Percentiles rank a stretch among this genome's conserved stretches.
Conservation (phyloP, 2,113 vertebrate species). For the Menidia beryllina region DNA sequence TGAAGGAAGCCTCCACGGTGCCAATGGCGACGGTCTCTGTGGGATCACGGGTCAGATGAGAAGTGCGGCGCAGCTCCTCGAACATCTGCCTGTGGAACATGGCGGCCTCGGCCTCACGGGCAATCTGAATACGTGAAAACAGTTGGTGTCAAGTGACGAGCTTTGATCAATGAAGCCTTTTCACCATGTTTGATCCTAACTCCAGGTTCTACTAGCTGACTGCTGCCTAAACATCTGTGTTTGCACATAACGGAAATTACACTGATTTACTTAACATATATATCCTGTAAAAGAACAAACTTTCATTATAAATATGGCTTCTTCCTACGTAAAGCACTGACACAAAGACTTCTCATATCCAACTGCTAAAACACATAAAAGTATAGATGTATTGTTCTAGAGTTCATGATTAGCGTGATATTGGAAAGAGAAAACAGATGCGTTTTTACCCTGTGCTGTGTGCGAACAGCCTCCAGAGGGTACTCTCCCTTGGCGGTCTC, state of each 20-base stretch:
- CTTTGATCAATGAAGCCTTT: neutral
- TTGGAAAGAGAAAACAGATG: neutral
- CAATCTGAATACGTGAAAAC: constrained; percentile 83
- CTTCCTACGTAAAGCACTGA: neutral
- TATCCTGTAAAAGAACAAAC: too few relatives aligned
- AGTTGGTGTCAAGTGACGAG: neutral
- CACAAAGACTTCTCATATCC: neutral
- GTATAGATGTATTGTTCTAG: neutral
- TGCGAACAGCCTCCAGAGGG: constrained; percentile 93
- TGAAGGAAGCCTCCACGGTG: constrained; percentile 97
- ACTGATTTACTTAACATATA: too few relatives aligned
- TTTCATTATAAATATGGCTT: neutral
- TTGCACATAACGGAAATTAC: too few relatives aligned
- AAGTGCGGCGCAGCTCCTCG: constrained; percentile 94
- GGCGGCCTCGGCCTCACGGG: constrained; percentile 97
- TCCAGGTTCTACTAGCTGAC: too few relatives aligned
- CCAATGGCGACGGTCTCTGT: constrained; percentile 94
- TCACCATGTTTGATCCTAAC: too few relatives aligned
- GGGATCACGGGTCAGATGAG: constrained; percentile 94
- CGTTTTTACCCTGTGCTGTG: constrained; percentile 89
- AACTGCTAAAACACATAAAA: constrained; percentile 1
- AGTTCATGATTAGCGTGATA: neutral
- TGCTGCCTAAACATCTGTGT: too few relatives aligned
- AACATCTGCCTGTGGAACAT: constrained; percentile 98
- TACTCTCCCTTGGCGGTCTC: constrained; percentile 99